Percentiles rank a stretch among this genome's conserved stretches.
Conservation (phyloP, 2,888 invertebrate species). For the Oligia fasciuncula region DNA sequence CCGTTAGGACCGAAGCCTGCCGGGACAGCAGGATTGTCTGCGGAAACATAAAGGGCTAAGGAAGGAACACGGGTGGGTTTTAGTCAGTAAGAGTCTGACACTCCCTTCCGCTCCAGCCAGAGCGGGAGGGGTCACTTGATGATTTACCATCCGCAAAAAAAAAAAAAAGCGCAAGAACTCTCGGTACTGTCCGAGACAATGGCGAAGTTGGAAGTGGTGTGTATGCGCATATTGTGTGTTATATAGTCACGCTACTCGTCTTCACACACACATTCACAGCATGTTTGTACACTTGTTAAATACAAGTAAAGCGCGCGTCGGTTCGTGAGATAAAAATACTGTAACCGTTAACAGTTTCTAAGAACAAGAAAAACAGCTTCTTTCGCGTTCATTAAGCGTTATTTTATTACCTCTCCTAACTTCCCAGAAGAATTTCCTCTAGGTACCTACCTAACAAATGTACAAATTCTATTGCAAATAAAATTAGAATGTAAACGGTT, state of each 20-base stretch:
- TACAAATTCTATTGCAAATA: conserved; percentile 31
- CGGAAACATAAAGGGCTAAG: too few species aligned
- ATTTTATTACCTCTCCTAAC: conserved; percentile 15
- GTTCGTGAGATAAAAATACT: neutral
- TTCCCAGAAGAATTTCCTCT: neutral
- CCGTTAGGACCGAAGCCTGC: too few species aligned
- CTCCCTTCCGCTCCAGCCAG: too few species aligned
- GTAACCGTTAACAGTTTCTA: neutral
- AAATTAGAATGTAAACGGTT: conserved; percentile 8
- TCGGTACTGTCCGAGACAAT: too few species aligned
- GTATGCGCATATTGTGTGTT: neutral
- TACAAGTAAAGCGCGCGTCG: neutral
- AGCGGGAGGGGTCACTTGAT: too few species aligned
- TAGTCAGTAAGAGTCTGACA: too few species aligned
- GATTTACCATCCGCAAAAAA: too few species aligned
- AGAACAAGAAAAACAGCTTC: conserved; percentile 5
- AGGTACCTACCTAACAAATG: conserved; percentile 4
- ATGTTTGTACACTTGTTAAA: neutral
- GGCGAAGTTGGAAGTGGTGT: neutral
- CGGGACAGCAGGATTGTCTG: too few species aligned
- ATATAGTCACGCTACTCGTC: neutral
- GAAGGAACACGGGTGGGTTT: too few species aligned
- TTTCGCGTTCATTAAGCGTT: conserved; percentile 13
- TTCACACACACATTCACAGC: neutral
- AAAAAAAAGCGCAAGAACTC: too few species aligned